Evolutionary conservation across 2,113 vertebrate genomes (phyloP), one percentile per base, ranked within the genome.

Genomic region (Takifugu flavidus): DNA sequence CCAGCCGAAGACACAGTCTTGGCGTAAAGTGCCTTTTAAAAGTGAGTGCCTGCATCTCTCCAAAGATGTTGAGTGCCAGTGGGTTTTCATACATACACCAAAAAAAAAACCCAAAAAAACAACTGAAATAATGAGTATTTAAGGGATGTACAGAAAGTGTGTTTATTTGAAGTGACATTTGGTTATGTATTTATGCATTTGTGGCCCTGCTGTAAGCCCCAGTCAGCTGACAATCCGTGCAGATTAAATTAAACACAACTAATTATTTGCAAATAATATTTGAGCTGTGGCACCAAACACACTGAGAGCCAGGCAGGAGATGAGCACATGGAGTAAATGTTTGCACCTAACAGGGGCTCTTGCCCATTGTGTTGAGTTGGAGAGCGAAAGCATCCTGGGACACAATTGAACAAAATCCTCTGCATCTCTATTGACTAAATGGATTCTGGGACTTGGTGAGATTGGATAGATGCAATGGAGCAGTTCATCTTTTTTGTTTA

Each of bases 381-480:
- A 69, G 54, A 10, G n/a, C n/a, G 49, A 66, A 71, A 28, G 43
- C 50, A 59, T 72, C 74, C 42, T 4, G 71, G 68, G 62, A 80
- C 52, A 28, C 52, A 62, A 28, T 65, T 52, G 51, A 54, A 74
- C 72, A 54, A 31, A 11, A 59, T 72, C 51, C 52, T 49, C 43
- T 25, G 71, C 63, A 59, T 79, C 49, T 25, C 61, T 58, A 59
- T 66, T 72, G 58, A 65, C 47, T 71, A 53, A 65, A 62, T 63
- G 71, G 80, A 83, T 73, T 65, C 57, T 86, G 83, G 85, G 59
- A 50, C 70, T 80, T 73, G 73, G 64, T 82, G 78, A 85, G 79
- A 71, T 70, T 6, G 34, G 34, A 39, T 39, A 39, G 6, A 39
- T 39, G 1, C 7, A 26, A 64, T 70, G 5, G 1, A n/a, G 65